Base-by-base conservation (phyloP, 2,888 invertebrate genomes). In the Acheta domesticus region DNA sequence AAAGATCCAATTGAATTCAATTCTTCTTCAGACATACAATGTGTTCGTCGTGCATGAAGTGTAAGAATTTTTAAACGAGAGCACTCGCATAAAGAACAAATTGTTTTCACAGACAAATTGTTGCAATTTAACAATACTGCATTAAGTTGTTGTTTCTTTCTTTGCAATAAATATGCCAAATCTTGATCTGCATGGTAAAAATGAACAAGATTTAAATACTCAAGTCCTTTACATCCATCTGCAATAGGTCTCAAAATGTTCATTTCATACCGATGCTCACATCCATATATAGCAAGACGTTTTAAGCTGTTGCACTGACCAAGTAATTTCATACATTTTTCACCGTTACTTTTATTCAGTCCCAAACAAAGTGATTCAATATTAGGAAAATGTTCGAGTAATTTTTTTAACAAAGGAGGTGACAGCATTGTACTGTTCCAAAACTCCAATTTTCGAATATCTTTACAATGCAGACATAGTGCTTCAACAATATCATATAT, bases 191-290 rank as follows among this genome's bases (percentile, higher is more conserved):
- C 48, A 20, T 49, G 49, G n/a, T 77, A 48, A 49, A 48, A 77
- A 49, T 77, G 23, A n/a, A 48, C 77, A n/a, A 77, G 49, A 49
- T 49, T 20, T n/a, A 77, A 49, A 49, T 77, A 49, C 20, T 77
- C n/a, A 19, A 77, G 49, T 20, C 49, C 48, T 19, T 12, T 48
- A 77, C 77, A 77, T 12, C 77, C 77, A 8, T 77, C 77, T 49
- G 77, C 77, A n/a, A 77, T 49, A n/a, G 77, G 77, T 49, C 20
- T 19, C 23, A 77, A 77, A 21, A 77, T 77, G 3, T 49, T 49
- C n/a, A 49, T 48, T 12, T 49, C 77, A 19, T 62, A n/a, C 14
- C 62, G 62, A 11, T 62, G 62, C 62, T 62, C 62, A 62, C 62
- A 62, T 62, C 62, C 62, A 62, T 62, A 62, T 16, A 62, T 62